Percentiles rank a stretch among this genome's conserved stretches.
Conservation (phyloP, 2,113 vertebrate genomes). For the Grammomys surdaster region DNA sequence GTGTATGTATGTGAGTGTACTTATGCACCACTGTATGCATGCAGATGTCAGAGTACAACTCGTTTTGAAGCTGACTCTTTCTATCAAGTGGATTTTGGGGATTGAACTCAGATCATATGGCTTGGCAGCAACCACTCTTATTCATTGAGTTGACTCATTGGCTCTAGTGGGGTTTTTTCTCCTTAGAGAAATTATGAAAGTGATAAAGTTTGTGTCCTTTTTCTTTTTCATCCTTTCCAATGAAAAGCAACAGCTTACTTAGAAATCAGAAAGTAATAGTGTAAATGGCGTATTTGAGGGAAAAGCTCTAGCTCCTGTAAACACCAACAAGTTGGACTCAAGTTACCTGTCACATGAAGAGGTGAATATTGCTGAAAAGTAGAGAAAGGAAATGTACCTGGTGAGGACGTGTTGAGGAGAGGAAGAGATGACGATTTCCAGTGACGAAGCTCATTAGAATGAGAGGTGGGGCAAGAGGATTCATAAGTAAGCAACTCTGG, state of each 20-base stretch:
- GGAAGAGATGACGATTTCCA: background rate
- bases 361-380: background rate
- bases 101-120: background rate
- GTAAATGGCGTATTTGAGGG: too few relatives aligned
- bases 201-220: too few relatives aligned
- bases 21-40: background rate
- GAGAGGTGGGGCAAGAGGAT: accelerated
- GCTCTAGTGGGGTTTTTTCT: background rate
- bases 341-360: background rate
- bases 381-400: background rate
- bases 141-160: background rate
- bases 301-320: background rate
- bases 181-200: background rate
- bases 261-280: too few relatives aligned
- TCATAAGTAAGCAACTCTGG: too few relatives aligned
- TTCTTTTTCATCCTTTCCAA: background rate
- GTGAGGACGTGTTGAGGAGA: background rate
- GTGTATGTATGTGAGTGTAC: background rate
- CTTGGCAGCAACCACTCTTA: background rate
- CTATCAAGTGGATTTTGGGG: too few relatives aligned
- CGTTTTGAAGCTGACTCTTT: background rate
- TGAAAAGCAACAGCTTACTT: background rate
- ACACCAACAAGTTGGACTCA: background rate
- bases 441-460: background rate
- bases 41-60: too few relatives aligned